Evolutionary conservation across 2,113 vertebrate genomes (phyloP).

Genomic region (Lonchura striata): DNA sequence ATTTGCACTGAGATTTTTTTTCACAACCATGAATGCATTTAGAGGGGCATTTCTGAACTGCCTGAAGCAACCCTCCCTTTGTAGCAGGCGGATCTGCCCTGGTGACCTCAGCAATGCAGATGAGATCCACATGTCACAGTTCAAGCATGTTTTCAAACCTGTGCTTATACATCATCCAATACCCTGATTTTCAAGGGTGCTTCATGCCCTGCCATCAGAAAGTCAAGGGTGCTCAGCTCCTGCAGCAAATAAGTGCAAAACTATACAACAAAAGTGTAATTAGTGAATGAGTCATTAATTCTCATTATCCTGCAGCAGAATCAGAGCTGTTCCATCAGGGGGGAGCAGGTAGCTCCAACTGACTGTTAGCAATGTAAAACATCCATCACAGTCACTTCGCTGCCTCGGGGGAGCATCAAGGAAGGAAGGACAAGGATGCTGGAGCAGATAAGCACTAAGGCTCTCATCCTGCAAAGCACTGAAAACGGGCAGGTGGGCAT

Average conservation of each 20-base stretch:
- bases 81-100: neutral
- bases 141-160: neutral
- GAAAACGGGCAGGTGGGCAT: neutral
- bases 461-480: neutral
- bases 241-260: neutral
- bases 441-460: neutral
- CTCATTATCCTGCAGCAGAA: neutral
- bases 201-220: neutral
- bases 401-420: neutral
- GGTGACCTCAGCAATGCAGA: neutral
- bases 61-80: neutral
- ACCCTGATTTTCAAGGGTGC: neutral
- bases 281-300: slow-evolving; percentile 22
- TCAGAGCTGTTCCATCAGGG: neutral
- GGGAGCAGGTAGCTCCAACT: neutral
- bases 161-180: neutral
- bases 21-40: neutral
- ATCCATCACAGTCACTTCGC: neutral
- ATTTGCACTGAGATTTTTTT: neutral
- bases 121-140: neutral
- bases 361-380: neutral
- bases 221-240: neutral
- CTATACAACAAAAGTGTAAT: neutral
- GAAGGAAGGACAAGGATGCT: neutral
- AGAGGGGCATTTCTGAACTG: neutral